Evolutionary conservation across 2,113 vertebrate species (phyloP).

Genomic region (Ranitomeya variabilis): DNA sequence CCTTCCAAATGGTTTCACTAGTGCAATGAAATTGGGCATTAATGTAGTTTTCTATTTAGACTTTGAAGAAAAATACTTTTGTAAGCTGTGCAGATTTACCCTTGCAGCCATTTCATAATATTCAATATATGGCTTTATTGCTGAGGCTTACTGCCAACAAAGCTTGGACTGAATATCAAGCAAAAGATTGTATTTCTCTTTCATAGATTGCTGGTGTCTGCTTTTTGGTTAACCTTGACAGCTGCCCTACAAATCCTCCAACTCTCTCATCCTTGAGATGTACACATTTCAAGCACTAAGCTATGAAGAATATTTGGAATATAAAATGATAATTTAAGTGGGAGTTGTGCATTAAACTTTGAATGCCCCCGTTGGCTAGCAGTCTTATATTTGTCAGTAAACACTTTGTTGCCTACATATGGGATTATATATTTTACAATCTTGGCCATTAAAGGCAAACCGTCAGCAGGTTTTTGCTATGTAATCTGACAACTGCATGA

Average conservation of each 20-base stretch:
- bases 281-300: slow-evolving; percentile 1
- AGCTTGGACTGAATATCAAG: slow-evolving; percentile 45
- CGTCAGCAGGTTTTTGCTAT: no score
- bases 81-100: slow-evolving; percentile 11
- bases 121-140: slow-evolving; percentile 34
- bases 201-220: slow-evolving; percentile 50
- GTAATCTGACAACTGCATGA: no score
- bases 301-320: slow-evolving; percentile 10
- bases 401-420: slow-evolving; percentile 5
- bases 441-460: neutral
- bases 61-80: slow-evolving; percentile 2
- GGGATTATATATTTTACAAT: neutral
- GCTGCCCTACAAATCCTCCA: slow-evolving; percentile 41
- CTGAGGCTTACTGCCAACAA: slow-evolving; percentile 41
- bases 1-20: neutral
- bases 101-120: slow-evolving; percentile 41
- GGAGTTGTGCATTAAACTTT: neutral
- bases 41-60: neutral
- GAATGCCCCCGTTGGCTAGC: neutral
- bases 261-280: slow-evolving; percentile 28
- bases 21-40: neutral
- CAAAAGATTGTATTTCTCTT: slow-evolving; percentile 37
- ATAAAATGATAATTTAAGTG: neutral
- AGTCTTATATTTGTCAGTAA: neutral
- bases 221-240: slow-evolving; percentile 52